Evolutionary conservation across 2,888 invertebrate species (phyloP).

Genomic region (Andrena praecox): DNA sequence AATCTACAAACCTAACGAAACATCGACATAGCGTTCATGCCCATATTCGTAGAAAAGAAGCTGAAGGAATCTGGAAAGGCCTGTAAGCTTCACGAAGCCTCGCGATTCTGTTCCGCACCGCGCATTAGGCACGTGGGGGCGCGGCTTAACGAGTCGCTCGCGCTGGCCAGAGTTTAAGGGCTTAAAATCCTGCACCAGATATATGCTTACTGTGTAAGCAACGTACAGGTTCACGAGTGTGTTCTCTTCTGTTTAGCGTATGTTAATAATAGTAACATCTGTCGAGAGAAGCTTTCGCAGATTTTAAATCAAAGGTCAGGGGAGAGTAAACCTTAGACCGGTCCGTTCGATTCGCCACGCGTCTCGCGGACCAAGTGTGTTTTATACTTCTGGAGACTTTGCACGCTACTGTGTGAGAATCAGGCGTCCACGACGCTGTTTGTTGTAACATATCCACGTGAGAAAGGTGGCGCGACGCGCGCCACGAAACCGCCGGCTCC

Average conservation of each 20-base stretch:
- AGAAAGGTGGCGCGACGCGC: neutral
- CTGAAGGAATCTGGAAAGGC: too few species aligned
- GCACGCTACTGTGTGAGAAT: neutral
- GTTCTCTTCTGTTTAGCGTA: conserved; percentile 19
- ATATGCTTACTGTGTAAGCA: conserved; percentile 76
- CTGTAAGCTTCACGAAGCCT: neutral
- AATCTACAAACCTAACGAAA: too few species aligned
- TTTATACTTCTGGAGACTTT: conserved; percentile 14
- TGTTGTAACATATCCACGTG: conserved; percentile 14
- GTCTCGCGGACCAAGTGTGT: conserved; percentile 25
- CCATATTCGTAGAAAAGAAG: too few species aligned
- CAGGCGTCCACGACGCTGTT: conserved; percentile 11
- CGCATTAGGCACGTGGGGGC: neutral
- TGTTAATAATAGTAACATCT: conserved; percentile 18
- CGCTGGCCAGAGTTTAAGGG: conserved; percentile 19
- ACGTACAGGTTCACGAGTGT: conserved; percentile 55
- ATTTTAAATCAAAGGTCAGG: conserved; percentile 18
- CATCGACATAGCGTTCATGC: too few species aligned
- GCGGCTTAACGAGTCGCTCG: conserved; percentile 6
- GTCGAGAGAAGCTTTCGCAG: conserved; percentile 27
- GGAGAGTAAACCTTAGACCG: neutral
- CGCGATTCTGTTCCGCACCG: neutral
- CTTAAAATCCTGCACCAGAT: conserved; percentile 45
- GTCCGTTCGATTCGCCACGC: neutral
- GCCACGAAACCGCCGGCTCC: neutral